Evolutionary conservation across 2,113 vertebrate genomes (phyloP).

Genomic region (Mola mola): DNA sequence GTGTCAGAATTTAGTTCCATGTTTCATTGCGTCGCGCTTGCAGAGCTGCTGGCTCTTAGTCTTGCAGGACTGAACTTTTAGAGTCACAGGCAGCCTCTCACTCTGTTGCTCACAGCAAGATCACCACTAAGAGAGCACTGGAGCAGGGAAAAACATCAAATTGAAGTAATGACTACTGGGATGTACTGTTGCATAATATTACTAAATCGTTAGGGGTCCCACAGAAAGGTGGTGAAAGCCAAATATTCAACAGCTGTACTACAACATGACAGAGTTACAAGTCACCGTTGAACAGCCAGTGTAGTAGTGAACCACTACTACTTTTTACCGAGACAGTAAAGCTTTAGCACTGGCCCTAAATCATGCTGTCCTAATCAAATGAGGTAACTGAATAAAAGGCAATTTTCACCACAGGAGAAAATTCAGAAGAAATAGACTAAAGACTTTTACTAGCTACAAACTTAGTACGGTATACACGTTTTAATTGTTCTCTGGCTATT

Average conservation of each 20-base stretch:
- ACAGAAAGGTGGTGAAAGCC: constrained; percentile 38
- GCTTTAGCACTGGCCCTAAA: constrained; percentile 21
- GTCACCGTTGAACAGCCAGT: too few relatives aligned
- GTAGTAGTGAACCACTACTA: too few relatives aligned
- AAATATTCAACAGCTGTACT: constrained; percentile 49
- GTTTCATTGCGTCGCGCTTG: constrained; percentile 21
- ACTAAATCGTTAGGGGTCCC: constrained; percentile 38
- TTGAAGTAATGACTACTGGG: constrained; percentile 40
- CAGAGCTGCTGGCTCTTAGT: not conserved
- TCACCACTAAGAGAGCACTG: constrained; percentile 10
- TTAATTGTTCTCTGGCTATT: too few relatives aligned
- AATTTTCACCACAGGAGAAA: constrained; percentile 25
- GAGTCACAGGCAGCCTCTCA: not conserved
- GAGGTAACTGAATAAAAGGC: constrained; percentile 52
- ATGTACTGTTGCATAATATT: constrained; percentile 31
- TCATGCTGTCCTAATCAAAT: constrained; percentile 58
- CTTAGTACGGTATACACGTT: constrained; percentile 5
- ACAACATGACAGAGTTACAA: constrained; percentile 21
- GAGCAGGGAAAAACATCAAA: constrained; percentile 38
- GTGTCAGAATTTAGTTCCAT: too few relatives aligned
- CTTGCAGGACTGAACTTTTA: too few relatives aligned
- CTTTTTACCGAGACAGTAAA: too few relatives aligned
- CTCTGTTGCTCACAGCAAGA: constrained; percentile 23
- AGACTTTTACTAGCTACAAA: constrained; percentile 5
- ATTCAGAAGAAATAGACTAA: constrained; percentile 12